Percentiles rank a stretch among this genome's conserved stretches.
phyloP scores from a whole-genome alignment of 2,797 vertebrate species.

The Cryptoprocta ferox region DNA sequence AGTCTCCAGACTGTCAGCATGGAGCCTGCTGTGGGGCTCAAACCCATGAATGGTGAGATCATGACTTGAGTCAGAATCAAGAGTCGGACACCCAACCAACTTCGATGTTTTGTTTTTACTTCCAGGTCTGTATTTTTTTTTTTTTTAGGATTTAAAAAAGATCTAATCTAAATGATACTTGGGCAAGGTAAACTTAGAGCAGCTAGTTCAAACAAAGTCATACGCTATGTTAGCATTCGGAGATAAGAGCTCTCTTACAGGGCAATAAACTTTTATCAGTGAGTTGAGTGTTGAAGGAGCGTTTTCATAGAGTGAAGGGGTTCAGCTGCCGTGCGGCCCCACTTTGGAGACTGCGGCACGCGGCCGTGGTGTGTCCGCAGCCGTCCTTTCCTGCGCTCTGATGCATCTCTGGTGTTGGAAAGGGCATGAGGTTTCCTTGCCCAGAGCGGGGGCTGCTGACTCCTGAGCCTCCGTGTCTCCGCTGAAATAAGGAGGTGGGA shows the following conservation, averaged over 20 bases:
- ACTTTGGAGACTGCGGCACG: accelerated
- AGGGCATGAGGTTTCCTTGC: accelerated
- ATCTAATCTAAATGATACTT: constrained; percentile 61
- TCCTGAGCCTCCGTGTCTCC: neutral
- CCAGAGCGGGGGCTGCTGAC: accelerated
- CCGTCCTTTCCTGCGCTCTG: accelerated
- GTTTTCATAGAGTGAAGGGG: neutral
- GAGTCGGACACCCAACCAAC: too few species aligned
- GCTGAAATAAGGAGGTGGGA: accelerated
- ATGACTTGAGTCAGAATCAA: too few species aligned
- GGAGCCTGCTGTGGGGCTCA: too few species aligned
- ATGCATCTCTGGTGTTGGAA: accelerated
- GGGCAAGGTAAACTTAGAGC: constrained; percentile 43
- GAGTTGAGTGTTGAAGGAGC: neutral
- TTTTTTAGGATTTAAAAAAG: constrained; percentile 57
- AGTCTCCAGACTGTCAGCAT: too few species aligned
- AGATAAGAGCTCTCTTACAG: constrained; percentile 48
- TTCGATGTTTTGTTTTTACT: neutral
- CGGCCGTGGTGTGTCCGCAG: accelerated
- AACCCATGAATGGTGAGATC: too few species aligned
- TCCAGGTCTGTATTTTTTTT: neutral
- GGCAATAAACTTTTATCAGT: neutral
- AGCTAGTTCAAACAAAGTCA: constrained; percentile 44
- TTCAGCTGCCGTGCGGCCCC: accelerated
- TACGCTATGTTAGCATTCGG: neutral